Percentiles rank a stretch among this genome's conserved stretches.
Conservation (phyloP, 2,113 vertebrate species). For the Gallinago undulata region DNA sequence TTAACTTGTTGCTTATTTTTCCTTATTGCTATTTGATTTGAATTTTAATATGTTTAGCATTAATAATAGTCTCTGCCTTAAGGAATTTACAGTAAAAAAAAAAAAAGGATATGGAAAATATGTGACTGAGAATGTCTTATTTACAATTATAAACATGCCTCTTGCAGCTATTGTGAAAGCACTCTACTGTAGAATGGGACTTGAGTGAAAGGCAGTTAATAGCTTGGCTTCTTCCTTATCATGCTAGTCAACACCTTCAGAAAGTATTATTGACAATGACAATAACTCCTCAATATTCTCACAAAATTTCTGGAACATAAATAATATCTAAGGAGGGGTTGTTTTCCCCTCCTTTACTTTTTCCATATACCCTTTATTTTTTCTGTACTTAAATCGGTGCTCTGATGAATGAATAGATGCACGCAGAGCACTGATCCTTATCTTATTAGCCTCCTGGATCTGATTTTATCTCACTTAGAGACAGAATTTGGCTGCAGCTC, state of each 20-base stretch:
- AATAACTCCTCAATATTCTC: neutral
- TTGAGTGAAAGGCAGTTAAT: neutral
- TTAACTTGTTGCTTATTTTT: constrained; percentile 33
- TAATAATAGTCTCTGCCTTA: neutral
- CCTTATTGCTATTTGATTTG: neutral
- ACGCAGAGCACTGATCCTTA: constrained; percentile 44
- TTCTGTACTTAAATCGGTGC: neutral
- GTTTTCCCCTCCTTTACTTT: neutral
- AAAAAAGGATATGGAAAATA: neutral
- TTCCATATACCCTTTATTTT: neutral
- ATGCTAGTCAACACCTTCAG: neutral
- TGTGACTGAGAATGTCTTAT: neutral
- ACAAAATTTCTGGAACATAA: neutral
- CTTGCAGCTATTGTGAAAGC: neutral
- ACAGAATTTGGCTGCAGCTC: constrained; percentile 48
- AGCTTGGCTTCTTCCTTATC: neutral
- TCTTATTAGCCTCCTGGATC: constrained; percentile 40
- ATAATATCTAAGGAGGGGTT: neutral
- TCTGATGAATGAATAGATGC: constrained; percentile 19
- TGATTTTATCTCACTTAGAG: constrained; percentile 36
- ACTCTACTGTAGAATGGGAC: neutral
- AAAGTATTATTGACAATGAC: neutral
- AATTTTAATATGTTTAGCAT: constrained; percentile 31
- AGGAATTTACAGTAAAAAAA: neutral
- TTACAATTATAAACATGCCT: neutral